Percentiles rank a stretch among this genome's conserved stretches.
Conservation (phyloP, 1,140 invertebrate genomes). For the Gonatopus flavifemur region DNA sequence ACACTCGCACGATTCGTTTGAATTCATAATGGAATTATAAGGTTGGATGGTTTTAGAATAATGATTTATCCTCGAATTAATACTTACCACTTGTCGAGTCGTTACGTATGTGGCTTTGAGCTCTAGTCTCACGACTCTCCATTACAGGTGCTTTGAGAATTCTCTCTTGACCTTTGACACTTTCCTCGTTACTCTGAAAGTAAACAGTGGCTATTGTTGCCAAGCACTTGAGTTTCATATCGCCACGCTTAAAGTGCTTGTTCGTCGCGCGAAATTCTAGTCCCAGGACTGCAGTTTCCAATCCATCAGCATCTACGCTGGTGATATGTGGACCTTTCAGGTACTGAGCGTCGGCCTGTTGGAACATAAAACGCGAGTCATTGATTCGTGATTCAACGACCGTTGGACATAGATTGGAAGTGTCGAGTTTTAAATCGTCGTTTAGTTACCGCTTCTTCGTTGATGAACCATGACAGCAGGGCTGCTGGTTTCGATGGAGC, state of each 20-base stretch:
- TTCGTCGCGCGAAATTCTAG: constrained; percentile 73
- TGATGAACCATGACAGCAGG: constrained; percentile 83
- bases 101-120: constrained; percentile 45
- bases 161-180: constrained; percentile 70
- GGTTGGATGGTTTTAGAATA: neutral
- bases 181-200: constrained; percentile 80
- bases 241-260: constrained; percentile 78
- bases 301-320: constrained; percentile 52
- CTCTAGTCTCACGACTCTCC: constrained; percentile 64
- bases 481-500: constrained; percentile 80
- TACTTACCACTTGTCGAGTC: constrained; percentile 34
- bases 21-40: neutral
- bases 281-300: constrained; percentile 72
- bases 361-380: no score
- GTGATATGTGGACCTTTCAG: constrained; percentile 52
- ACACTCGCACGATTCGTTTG: neutral
- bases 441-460: constrained; percentile 73
- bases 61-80: neutral
- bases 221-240: constrained; percentile 85
- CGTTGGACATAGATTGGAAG: neutral
- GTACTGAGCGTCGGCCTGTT: constrained; percentile 59
- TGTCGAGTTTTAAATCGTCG: constrained; percentile 39
- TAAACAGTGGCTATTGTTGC: constrained; percentile 83
- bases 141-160: constrained; percentile 65
- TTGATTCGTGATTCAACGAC: no score